Percentiles rank a stretch among this genome's conserved stretches.
Conservation (phyloP, 2,888 invertebrate species). For the Melinopterus prodromus region DNA sequence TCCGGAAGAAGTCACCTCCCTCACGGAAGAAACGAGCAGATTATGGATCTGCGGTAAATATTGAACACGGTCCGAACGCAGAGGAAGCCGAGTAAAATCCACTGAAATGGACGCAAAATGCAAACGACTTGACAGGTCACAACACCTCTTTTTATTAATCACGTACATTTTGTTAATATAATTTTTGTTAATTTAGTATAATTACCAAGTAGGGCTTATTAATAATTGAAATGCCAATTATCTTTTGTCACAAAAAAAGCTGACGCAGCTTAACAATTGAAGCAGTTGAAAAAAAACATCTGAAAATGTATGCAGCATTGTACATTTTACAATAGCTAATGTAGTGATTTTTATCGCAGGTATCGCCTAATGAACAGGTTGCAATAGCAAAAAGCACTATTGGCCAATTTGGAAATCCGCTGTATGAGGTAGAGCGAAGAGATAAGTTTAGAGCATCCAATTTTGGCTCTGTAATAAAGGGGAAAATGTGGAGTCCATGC, state of each 20-base stretch:
- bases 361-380: background rate
- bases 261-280: background rate
- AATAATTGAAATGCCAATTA: no score
- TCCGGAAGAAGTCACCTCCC: background rate
- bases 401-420: background rate
- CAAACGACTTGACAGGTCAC: constrained; percentile 8
- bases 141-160: background rate
- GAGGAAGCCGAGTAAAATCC: background rate
- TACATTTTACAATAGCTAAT: no score
- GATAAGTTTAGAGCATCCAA: background rate
- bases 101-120: constrained; percentile 18
- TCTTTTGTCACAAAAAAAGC: background rate
- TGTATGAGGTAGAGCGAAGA: background rate
- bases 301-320: no score
- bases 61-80: background rate
- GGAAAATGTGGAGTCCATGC: background rate
- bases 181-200: background rate
- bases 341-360: no score
- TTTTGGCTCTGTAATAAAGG: background rate
- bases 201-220: no score
- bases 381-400: background rate
- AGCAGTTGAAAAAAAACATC: no score
- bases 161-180: background rate
- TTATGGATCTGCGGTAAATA: background rate
- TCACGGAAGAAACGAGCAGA: background rate